Percentiles rank a stretch among this genome's conserved stretches.
Evolutionary conservation across 2,888 invertebrate species (phyloP).

Genomic region (Thymelicus sylvestris): DNA sequence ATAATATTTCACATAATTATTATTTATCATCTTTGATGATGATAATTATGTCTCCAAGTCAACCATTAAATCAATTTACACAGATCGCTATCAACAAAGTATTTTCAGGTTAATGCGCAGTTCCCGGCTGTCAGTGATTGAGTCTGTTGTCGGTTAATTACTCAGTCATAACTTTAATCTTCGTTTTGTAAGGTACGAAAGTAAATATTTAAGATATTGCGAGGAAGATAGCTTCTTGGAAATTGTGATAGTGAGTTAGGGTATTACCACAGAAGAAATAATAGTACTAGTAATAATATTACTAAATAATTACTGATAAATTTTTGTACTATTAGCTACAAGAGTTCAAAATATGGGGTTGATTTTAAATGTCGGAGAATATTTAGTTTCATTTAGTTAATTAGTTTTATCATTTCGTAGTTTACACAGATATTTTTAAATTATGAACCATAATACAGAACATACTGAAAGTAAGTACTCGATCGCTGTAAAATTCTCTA

Average conservation of each 20-base stretch:
- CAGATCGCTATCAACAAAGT: constrained; percentile 17
- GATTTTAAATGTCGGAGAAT: background rate
- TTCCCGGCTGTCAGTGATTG: constrained; percentile 25
- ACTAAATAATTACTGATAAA: too few relatives aligned
- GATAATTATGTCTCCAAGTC: background rate
- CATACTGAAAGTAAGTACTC: too few relatives aligned
- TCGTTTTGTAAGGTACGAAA: constrained; percentile 9
- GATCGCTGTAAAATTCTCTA: too few relatives aligned
- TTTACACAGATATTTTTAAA: too few relatives aligned
- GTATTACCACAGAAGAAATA: too few relatives aligned
- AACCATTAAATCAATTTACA: background rate
- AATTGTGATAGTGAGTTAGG: background rate
- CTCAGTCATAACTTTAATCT: constrained; percentile 32
- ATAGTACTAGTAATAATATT: too few relatives aligned
- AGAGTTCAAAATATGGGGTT: background rate
- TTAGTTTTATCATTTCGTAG: too few relatives aligned
- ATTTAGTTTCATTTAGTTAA: too few relatives aligned
- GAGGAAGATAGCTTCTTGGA: constrained; percentile 5
- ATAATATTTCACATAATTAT: too few relatives aligned
- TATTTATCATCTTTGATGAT: background rate
- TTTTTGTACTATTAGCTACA: too few relatives aligned
- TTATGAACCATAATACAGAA: too few relatives aligned
- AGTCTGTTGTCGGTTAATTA: constrained; percentile 30
- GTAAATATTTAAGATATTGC: constrained; percentile 27
- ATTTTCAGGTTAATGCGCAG: constrained; percentile 21